Percentiles rank a stretch among this genome's conserved stretches.
Conservation (phyloP, 1,140 invertebrate species). For the Camponotus floridanus region DNA sequence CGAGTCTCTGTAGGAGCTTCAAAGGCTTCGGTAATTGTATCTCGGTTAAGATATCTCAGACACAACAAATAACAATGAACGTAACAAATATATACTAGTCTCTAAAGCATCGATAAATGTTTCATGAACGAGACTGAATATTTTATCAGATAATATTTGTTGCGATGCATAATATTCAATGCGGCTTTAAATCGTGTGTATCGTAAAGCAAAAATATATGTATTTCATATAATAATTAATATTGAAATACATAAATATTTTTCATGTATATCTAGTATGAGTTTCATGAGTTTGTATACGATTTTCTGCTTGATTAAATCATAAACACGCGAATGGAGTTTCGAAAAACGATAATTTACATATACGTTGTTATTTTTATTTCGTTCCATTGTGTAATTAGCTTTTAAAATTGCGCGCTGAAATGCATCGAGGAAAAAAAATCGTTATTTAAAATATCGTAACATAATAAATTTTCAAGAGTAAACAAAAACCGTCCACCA, state of each 20-base stretch:
- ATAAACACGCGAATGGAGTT: slow-evolving; percentile 35
- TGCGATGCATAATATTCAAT: slow-evolving; percentile 20
- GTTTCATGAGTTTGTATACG: slow-evolving; percentile 33
- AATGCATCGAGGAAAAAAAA: not conserved
- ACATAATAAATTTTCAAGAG: slow-evolving; percentile 23
- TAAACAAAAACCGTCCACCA: slow-evolving; percentile 19
- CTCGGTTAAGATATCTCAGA: too few species aligned
- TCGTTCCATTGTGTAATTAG: slow-evolving; percentile 13
- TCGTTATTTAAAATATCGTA: not conserved
- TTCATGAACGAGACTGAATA: not conserved
- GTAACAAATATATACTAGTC: slow-evolving; percentile 23
- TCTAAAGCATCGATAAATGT: not conserved
- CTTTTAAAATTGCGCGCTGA: slow-evolving; percentile 18
- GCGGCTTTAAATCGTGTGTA: slow-evolving; percentile 27
- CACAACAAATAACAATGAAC: not conserved
- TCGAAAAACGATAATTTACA: slow-evolving; percentile 23
- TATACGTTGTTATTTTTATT: slow-evolving; percentile 24
- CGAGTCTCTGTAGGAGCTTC: not conserved
- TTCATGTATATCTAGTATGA: not conserved
- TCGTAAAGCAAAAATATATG: slow-evolving; percentile 26
- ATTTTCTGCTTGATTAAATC: slow-evolving; percentile 44
- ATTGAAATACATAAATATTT: slow-evolving; percentile 42
- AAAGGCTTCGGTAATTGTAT: not conserved
- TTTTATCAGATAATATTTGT: slow-evolving; percentile 46
- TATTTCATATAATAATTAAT: slow-evolving; percentile 48